These are phyloP conservation scores for Apolygus lucorum DNA, from an alignment of 1,140 invertebrate species.

Conservation along the genomic window DNA sequence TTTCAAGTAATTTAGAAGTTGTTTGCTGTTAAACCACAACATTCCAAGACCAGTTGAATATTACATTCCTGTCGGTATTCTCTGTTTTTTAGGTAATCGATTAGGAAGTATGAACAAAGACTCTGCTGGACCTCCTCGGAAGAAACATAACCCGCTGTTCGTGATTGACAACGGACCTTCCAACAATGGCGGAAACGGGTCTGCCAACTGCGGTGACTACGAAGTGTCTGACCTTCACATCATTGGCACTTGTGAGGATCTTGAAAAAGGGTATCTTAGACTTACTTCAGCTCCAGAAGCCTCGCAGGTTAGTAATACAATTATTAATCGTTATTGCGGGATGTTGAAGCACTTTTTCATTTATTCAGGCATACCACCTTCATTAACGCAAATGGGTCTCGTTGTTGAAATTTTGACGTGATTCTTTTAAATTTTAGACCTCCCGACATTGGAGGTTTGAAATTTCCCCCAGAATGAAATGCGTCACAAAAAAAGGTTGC, in stretches of 20 bases:
- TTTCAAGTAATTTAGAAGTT: too few relatives aligned
- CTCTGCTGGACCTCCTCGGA: conserved; percentile 18
- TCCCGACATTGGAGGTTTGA: too few relatives aligned
- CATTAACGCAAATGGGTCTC: too few relatives aligned
- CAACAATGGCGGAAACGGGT: neutral
- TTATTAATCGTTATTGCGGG: neutral
- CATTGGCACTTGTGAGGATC: conserved; percentile 81
- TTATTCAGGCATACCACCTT: neutral
- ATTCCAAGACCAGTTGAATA: too few relatives aligned
- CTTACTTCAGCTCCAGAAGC: conserved; percentile 62
- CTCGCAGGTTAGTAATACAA: conserved; percentile 30
- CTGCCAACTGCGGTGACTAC: conserved; percentile 48
- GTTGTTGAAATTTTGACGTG: too few relatives aligned
- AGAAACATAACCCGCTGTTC: conserved; percentile 38
- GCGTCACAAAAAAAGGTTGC: too few relatives aligned
- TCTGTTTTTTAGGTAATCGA: too few relatives aligned
- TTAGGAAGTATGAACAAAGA: conserved; percentile 21
- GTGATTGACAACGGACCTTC: conserved; percentile 1
- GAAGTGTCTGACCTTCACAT: conserved; percentile 79
- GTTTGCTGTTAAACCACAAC: too few relatives aligned
- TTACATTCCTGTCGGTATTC: too few relatives aligned
- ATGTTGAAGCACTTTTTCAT: too few relatives aligned
- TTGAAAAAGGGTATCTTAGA: conserved; percentile 91
- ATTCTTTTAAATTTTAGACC: too few relatives aligned
- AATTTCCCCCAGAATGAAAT: too few relatives aligned